Evolutionary conservation across 2,797 vertebrate genomes (phyloP).

Genomic region (Macrochelys suwanniensis): DNA sequence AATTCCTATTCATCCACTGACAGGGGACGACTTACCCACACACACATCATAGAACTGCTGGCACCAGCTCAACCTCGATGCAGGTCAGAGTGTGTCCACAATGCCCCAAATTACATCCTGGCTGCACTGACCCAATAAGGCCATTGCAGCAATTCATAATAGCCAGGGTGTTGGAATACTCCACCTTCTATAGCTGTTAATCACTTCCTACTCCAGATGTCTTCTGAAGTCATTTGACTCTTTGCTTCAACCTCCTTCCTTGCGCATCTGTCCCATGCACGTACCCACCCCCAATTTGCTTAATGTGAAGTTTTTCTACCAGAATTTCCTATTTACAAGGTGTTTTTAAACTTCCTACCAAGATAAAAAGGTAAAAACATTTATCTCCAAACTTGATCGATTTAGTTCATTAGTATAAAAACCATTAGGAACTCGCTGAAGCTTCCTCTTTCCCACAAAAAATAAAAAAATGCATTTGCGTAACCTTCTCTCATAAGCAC

Average conservation of each 20-base stretch:
- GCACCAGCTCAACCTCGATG: background rate
- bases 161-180: background rate
- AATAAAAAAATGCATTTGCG: background rate
- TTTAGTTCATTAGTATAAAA: background rate
- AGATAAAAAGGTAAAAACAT: background rate
- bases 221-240: background rate
- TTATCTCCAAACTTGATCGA: background rate
- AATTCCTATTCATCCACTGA: background rate
- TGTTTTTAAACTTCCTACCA: background rate
- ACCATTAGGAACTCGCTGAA: background rate
- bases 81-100: background rate
- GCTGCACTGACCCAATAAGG: background rate
- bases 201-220: background rate
- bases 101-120: background rate
- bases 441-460: background rate
- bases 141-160: background rate
- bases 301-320: background rate
- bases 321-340: background rate
- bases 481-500: background rate
- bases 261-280: background rate
- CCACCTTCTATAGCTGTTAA: background rate
- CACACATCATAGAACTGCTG: background rate
- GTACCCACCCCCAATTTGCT: background rate
- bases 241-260: background rate
- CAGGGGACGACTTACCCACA: background rate